phyloP scores from a whole-genome alignment of 2,113 vertebrate species.

The Actinemys pallida region DNA sequence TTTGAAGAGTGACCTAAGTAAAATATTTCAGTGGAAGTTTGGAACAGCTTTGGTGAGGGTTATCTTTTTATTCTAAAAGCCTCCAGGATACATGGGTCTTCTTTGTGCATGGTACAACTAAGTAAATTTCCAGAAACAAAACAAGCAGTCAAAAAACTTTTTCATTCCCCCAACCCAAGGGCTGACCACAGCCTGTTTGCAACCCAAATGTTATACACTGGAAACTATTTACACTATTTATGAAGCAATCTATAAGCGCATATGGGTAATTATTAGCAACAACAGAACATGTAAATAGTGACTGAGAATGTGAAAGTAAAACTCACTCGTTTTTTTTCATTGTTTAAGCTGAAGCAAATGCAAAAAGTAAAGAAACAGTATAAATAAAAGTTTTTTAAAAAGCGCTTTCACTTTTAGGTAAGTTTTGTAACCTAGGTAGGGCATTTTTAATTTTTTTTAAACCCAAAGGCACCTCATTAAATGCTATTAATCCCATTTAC shows the following conservation, averaged over 20 bases:
- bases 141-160: neutral
- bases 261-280: neutral
- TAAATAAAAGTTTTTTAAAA: neutral
- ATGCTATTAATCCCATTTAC: neutral
- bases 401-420: slow-evolving; percentile 15
- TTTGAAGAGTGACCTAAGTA: neutral
- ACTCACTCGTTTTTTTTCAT: no score
- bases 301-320: neutral
- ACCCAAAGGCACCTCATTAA: neutral
- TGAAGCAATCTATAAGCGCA: neutral
- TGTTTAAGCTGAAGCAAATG: neutral
- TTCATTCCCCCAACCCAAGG: neutral
- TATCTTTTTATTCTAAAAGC: neutral
- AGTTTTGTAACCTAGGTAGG: neutral
- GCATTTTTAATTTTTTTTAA: neutral
- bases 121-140: neutral
- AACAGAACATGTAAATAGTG: neutral
- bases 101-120: neutral
- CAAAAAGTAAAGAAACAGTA: neutral
- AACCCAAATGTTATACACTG: neutral
- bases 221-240: neutral
- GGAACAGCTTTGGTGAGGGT: neutral
- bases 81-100: neutral
- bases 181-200: neutral
- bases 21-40: neutral